A percentile compares a stretch with the other conserved stretches of the same genome.
Conservation (phyloP, 2,113 vertebrate genomes). For the Morone chrysops region DNA sequence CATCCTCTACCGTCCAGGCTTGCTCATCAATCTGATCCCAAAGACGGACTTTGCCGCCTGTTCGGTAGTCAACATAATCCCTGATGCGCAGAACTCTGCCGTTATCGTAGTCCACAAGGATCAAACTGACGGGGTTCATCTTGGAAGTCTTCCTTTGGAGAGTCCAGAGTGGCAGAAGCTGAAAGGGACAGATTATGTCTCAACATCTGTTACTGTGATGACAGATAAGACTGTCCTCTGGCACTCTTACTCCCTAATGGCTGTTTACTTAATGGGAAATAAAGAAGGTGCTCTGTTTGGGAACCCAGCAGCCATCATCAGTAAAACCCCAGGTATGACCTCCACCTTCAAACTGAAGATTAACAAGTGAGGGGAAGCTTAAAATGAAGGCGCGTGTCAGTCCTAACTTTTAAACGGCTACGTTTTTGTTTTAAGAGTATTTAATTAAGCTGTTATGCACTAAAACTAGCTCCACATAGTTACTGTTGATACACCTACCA, state of each 20-base stretch:
- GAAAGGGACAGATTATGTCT: constrained; percentile 32
- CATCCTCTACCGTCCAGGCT: constrained; percentile 28
- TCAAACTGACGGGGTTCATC: not conserved
- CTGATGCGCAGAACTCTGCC: rapidly evolving
- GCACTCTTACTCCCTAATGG: constrained; percentile 73
- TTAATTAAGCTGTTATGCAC: not conserved
- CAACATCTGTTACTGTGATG: rapidly evolving
- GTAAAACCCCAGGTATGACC: constrained; percentile 70
- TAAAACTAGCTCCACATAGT: no score
- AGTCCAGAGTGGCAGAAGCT: constrained; percentile 25
- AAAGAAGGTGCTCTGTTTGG: constrained; percentile 1
- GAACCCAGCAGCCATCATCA: constrained; percentile 70
- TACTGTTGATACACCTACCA: no score
- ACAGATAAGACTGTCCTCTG: not conserved
- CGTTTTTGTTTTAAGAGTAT: not conserved
- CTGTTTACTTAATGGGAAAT: constrained; percentile 55
- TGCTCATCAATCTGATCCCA: constrained; percentile 70
- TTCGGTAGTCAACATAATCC: constrained; percentile 32
- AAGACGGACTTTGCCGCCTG: constrained; percentile 69
- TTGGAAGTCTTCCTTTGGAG: rapidly evolving
- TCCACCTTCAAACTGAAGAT: not conserved
- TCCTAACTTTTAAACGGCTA: not conserved
- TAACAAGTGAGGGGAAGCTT: not conserved
- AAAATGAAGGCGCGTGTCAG: not conserved
- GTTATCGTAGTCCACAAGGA: constrained; percentile 66